Percentiles rank a stretch among this genome's conserved stretches.
Conservation (phyloP, 2,113 vertebrate species). For the Sander vitreus region DNA sequence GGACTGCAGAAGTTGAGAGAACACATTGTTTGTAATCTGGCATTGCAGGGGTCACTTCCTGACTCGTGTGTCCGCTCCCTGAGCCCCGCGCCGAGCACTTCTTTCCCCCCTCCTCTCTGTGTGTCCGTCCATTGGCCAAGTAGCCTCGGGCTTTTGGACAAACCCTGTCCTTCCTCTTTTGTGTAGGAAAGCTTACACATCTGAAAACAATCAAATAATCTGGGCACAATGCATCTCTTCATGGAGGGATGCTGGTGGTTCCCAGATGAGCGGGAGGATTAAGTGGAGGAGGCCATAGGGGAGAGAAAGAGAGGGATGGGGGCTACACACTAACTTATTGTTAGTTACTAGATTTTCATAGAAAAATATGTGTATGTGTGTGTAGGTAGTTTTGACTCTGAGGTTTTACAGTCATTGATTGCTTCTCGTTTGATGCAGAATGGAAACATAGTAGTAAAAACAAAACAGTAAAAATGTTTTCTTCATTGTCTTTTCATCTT, state of each 20-base stretch:
- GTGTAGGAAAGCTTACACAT: constrained; percentile 82
- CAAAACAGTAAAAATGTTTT: background rate
- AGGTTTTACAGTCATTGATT: constrained; percentile 44
- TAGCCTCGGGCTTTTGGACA: constrained; percentile 65
- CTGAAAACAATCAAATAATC: constrained; percentile 89
- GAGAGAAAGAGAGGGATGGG: constrained; percentile 63
- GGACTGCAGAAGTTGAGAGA: constrained; percentile 84
- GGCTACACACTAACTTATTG: constrained; percentile 64
- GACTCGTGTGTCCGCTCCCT: constrained; percentile 81
- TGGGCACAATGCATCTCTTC: constrained; percentile 84
- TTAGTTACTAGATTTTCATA: constrained; percentile 67
- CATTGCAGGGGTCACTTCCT: constrained; percentile 89
- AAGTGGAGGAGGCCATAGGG: constrained; percentile 71
- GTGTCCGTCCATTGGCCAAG: constrained; percentile 67
- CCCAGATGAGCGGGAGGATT: constrained; percentile 84
- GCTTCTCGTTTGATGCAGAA: constrained; percentile 42
- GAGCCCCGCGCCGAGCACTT: constrained; percentile 71
- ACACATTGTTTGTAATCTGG: constrained; percentile 87
- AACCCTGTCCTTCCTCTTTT: constrained; percentile 80
- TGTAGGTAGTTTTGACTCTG: constrained; percentile 39
- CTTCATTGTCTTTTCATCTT: background rate
- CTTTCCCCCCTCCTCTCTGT: constrained; percentile 53
- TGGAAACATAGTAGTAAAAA: constrained; percentile 33
- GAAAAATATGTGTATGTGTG: constrained; percentile 27
- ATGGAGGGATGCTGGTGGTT: constrained; percentile 80